Base-by-base conservation (phyloP, 2,888 invertebrate genomes). In the Drosophila meridionalis region DNA sequence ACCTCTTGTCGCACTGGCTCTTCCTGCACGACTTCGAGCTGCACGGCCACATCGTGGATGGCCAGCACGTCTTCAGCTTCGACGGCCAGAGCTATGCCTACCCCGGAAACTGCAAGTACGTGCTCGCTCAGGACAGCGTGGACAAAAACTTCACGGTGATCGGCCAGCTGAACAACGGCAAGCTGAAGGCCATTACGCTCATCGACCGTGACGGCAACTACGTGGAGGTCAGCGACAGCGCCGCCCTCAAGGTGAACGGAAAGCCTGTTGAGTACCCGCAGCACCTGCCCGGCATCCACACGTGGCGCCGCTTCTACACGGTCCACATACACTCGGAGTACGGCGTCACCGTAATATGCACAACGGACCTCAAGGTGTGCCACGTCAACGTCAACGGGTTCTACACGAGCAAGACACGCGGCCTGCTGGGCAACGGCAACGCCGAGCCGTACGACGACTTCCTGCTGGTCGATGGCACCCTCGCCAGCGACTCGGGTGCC, bases 401-500 rank as follows among this genome's bases (percentile, higher is more conserved):
- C 95, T 98, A 98, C 93, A 96, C 96, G 53, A 97, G 97, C 80
- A 97, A 96, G 90, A 94, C 97, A 4, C 96, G 96, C 14, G 98
- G 99, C 91, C 94, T 99, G 2, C 94, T 98, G 12, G 99, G 99
- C 72, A 97, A 97, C 84, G 97, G 96, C 69, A 98, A 98, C 94
- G 96, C 97, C 89, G 99, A 99, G 91, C 96, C 96, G 5, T 96
- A 94, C 92, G 97, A 98, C 90, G 99, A 99, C 93, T 96, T 96
- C 92, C 95, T 95, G 66, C 93, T 95, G 43, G 96, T 97, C 14
- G 95, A 96, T 78, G 97, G 97, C 87, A 95, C 96, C 93, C 95
- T 97, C 87, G 94, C 95, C 1, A 94, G 95, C 70, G 94, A 95
- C 47, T 81, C 83, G 3, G 82, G 78, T 1, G 95, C 95, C 45